Evolutionary conservation across 2,113 vertebrate species (phyloP), one percentile per base, ranked within the genome.

Genomic region (Odobenus rosmarus): DNA sequence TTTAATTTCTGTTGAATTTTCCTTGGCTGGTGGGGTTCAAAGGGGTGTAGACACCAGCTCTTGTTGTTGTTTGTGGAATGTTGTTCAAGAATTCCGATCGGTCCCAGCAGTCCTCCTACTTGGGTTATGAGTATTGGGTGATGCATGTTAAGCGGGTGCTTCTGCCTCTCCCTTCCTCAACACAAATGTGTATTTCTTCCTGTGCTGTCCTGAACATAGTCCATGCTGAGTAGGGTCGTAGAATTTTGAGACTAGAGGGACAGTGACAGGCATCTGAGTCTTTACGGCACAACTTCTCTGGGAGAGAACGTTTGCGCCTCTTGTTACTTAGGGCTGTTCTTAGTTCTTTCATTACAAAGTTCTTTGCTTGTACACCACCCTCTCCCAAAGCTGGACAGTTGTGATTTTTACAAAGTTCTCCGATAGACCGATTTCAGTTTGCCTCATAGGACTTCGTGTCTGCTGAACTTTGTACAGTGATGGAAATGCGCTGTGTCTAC

Each of bases 21-120:
- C 24, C 1, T 0, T 23, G n/a, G 5, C 4, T 18, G 2, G 18
- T 3, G 3, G 31, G 2, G 7, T 18, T 53, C 9, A 11, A 31
- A 51, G 13, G 67, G 26, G 21, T 26, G 6, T 1, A 26, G 4
- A 23, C 15, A 18, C 13, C 51, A 83, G 26, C 49, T 42, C 39
- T n/a, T 23, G 69, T 24, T 67, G 46, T 36, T 26, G 5, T 79
- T 15, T 42, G 7, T 49, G 39, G 21, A 36, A 3, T n/a, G 1
- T 85, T 12, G 1, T 15, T 33, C 57, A 24, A n/a, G 11, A 49
- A n/a, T 24, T 26, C 31, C 24, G 15, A 18, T 18, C 21, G 7
- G 26, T 1, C 71, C 42, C 49, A 4, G 15, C 1, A 9, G 67
- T 3, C 33, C 67, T 67, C 28, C n/a, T 11, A 23, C 67, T 53